Evolutionary conservation across 2,888 invertebrate genomes (phyloP), one percentile per base, ranked within the genome.

Genomic region (Limnephilus marmoratus): DNA sequence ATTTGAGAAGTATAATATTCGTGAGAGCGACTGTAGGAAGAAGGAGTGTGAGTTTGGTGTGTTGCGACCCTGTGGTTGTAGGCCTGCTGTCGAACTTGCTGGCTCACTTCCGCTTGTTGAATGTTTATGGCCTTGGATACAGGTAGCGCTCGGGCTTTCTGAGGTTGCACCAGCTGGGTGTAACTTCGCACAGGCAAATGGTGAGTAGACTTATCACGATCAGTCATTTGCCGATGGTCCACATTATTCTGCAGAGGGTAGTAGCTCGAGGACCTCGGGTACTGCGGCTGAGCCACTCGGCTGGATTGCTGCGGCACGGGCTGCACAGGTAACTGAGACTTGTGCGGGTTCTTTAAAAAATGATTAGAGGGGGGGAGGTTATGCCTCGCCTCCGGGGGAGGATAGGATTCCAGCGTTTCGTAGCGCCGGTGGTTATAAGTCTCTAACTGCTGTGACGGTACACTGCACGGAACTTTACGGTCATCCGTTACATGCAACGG

Each of bases 131-230:
- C 83, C 68, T 90, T 86, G 18, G 90, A n/a, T 24, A 83, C 91
- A 3, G 94, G 85, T 85, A 93, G 86, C 81, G 93, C 91, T 41
- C 93, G 90, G 85, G 92, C 87, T 90, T 94, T 94, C 82, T 94
- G 94, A 90, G 94, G 94, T 85, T 94, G 94, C 81, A 94, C 94
- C 83, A 93, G 92, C 90, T 94, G 94, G 41, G 93, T 93, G 53
- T 94, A 92, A 85, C 94, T 94, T 91, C 94, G 94, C 18, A 94
- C 85, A n/a, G 91, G 88, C 41, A 91, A 15, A 29, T 85, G 83
- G 68, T 90, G 93, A 24, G 94, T 94, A 94, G 94, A n/a, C 90
- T 92, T 90, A 92, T 91, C 93, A 87, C 85, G 93, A 85, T 89
- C 93, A 85, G 41, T 90, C 85, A 80, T 37, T 29, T 31, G 81